phyloP scores from a whole-genome alignment of 2,797 vertebrate genomes.

The Malurus splendens region DNA sequence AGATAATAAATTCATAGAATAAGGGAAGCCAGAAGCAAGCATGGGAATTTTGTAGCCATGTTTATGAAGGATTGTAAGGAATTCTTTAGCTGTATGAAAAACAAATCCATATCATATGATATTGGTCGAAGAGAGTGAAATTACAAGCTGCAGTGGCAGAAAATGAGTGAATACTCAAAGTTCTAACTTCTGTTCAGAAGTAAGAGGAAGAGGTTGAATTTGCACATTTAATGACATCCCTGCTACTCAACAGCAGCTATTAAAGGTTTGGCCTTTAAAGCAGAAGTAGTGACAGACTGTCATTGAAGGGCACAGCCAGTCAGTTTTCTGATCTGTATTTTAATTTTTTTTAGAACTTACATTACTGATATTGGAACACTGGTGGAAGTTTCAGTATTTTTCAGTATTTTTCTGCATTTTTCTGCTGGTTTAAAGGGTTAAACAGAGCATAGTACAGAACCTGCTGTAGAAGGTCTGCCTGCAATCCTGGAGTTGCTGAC shows the following conservation, averaged over 20 bases:
- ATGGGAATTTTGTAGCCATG: background rate
- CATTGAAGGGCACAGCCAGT: background rate
- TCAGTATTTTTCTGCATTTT: background rate
- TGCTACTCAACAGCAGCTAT: background rate
- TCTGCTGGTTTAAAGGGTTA: background rate
- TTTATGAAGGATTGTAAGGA: background rate
- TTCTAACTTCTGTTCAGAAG: background rate
- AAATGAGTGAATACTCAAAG: background rate
- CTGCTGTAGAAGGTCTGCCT: background rate
- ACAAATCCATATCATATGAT: background rate
- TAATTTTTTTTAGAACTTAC: background rate
- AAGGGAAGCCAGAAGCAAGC: background rate
- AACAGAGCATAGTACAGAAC: background rate
- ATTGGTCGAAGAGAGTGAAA: background rate
- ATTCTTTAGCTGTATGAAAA: background rate
- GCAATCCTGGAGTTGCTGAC: background rate
- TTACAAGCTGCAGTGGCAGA: background rate
- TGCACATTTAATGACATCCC: background rate
- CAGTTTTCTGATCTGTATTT: background rate
- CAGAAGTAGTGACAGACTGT: background rate
- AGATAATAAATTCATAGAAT: background rate
- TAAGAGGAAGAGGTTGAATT: background rate
- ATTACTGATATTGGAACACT: background rate
- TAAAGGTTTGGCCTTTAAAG: background rate
- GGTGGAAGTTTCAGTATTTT: background rate